Evolutionary conservation across 1,140 invertebrate species (phyloP).

Genomic region (Paracyclopina nana): DNA sequence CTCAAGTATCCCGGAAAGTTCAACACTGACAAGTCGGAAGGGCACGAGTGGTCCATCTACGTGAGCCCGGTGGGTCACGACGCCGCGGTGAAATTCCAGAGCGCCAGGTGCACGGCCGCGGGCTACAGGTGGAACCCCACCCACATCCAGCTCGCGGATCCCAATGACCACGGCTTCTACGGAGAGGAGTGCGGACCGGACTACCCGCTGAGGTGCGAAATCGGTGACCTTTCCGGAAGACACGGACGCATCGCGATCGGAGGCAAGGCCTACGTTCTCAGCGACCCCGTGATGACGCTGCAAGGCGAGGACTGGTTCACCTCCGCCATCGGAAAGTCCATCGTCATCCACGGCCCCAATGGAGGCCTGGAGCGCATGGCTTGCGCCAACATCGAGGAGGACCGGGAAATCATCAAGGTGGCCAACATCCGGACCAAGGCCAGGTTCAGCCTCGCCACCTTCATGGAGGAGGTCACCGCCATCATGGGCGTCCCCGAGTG

Average conservation of each 20-base stretch:
- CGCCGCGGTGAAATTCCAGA: constrained; percentile 53
- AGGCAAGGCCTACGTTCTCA: constrained; percentile 47
- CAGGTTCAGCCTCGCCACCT: constrained; percentile 64
- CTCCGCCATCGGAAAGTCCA: constrained; percentile 49
- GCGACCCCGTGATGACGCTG: constrained; percentile 69
- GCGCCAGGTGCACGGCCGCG: constrained; percentile 62
- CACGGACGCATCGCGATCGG: constrained; percentile 66
- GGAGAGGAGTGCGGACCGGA: constrained; percentile 59
- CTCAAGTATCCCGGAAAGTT: constrained; percentile 57
- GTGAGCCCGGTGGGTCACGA: constrained; percentile 84
- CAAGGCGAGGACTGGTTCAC: constrained; percentile 27
- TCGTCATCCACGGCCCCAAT: constrained; percentile 60
- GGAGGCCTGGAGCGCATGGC: constrained; percentile 47
- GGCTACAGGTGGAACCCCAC: constrained; percentile 86
- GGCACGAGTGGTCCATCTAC: constrained; percentile 79
- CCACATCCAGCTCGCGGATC: constrained; percentile 68
- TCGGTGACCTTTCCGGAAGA: constrained; percentile 71
- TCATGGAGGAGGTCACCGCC: constrained; percentile 55
- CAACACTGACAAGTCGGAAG: constrained; percentile 51
- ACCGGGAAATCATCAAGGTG: constrained; percentile 75
- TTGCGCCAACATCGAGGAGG: constrained; percentile 74
- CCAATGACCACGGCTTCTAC: constrained; percentile 65
- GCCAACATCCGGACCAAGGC: constrained; percentile 65
- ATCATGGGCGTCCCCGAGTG: constrained; percentile 69
- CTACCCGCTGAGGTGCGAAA: constrained; percentile 69